Base-by-base conservation (phyloP, 2,888 invertebrate species). In the Trissoscelio sp. region DNA sequence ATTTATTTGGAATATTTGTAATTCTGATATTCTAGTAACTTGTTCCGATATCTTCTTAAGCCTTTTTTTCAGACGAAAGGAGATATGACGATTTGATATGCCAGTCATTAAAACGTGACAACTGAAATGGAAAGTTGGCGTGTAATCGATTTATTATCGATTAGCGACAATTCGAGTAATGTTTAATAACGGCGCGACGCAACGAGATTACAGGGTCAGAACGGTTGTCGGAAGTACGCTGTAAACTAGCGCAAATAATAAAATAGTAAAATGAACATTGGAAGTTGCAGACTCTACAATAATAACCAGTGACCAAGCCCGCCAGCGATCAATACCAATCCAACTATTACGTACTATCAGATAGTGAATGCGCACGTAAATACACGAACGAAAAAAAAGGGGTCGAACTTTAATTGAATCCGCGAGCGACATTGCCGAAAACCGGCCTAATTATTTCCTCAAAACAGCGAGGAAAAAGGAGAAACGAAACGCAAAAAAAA, bases 311-410 rank as follows among this genome's bases (percentile, higher is more conserved):
- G 74, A 67, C 79, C 73, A 69, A 60, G 18, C 73, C 73, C 46
- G 46, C 6, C 62, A 55, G 20, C 80, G 80, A 80, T 80, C 80
- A 80, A 80, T 80, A 80, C 69, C 46, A 69, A 80, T 80, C 75
- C 75, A 75, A 75, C 80, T 80, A 75, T 80, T 70, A 70, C 67
- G 67, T 73, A 55, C 73, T 44, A 73, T 79, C 78, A 62, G 78
- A 78, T 62, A 70, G 62, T 60, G 16, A 62, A 58, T 16, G 69
- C 34, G 20, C 62, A 62, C 53, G 44, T 60, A 60, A 66, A 75
- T 55, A 55, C 53, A 42, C 28, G 48, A 12, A 53, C 57, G 20
- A 55, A 48, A 69, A 69, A 42, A 69, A 44, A 6, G 57, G 53
- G 55, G 66, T 66, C 22, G 37, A 46, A 51, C 37, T 28, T 12